phyloP scores from a whole-genome alignment of 2,113 vertebrate genomes.

The Pseudonaja textilis region DNA sequence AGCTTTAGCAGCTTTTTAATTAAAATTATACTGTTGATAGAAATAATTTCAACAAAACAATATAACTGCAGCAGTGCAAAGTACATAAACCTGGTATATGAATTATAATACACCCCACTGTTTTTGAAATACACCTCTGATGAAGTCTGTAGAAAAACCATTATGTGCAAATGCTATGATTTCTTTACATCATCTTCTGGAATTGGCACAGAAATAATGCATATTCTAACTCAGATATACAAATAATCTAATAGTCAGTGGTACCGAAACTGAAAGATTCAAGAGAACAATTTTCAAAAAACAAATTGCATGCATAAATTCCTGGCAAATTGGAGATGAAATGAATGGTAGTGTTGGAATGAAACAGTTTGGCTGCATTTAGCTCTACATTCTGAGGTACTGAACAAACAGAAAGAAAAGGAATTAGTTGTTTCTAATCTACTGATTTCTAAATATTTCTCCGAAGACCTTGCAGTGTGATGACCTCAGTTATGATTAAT shows the following conservation, averaged over 20 bases:
- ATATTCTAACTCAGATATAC: neutral
- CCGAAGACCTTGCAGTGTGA: neutral
- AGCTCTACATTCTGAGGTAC: neutral
- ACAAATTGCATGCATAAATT: neutral
- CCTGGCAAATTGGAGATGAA: neutral
- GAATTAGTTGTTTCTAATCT: neutral
- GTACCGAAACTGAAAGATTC: neutral
- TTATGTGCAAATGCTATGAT: neutral
- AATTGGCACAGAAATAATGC: neutral
- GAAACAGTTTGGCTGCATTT: neutral
- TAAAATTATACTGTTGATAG: neutral
- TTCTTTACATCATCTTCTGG: neutral
- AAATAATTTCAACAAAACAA: neutral
- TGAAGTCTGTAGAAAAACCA: neutral
- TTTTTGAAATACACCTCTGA: neutral
- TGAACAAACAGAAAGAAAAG: neutral
- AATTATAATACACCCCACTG: neutral
- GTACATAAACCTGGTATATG: neutral
- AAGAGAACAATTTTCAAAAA: neutral
- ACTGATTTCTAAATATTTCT: neutral
- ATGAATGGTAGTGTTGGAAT: neutral
- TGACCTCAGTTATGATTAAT: neutral
- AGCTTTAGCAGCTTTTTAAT: neutral
- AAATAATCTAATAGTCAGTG: neutral
- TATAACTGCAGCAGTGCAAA: neutral